phyloP scores from a whole-genome alignment of 2,888 invertebrate species.

The Saturnia pavonia region DNA sequence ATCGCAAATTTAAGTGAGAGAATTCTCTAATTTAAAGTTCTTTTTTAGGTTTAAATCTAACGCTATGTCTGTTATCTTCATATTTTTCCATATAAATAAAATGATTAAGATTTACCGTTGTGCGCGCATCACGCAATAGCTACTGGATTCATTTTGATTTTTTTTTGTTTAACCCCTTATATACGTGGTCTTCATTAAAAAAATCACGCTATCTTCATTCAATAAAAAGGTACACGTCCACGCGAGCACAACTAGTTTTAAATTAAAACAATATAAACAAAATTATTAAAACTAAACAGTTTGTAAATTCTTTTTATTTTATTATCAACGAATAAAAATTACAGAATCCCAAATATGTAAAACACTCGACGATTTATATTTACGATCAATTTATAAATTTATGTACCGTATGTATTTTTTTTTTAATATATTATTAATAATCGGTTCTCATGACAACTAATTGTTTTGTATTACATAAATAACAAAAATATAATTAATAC shows the following conservation, averaged over 20 bases:
- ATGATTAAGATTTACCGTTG: no score
- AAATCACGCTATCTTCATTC: no score
- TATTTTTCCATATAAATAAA: no score
- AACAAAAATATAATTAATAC: slow-evolving; percentile 1
- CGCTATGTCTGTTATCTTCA: background rate
- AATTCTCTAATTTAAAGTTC: background rate
- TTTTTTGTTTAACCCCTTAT: no score
- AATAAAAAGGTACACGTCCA: no score
- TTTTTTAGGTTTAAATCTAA: background rate
- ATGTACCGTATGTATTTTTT: background rate
- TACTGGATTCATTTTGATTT: no score
- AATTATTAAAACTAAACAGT: background rate
- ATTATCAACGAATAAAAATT: background rate
- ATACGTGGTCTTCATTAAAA: no score
- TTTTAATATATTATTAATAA: background rate
- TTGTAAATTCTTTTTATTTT: background rate
- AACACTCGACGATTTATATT: background rate
- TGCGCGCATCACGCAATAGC: no score
- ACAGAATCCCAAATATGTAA: background rate
- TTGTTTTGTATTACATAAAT: background rate
- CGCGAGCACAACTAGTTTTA: no score
- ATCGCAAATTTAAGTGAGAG: background rate
- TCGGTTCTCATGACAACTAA: background rate
- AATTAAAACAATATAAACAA: background rate
- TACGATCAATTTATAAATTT: background rate